A percentile compares a stretch with the other conserved stretches of the same genome.
Evolutionary conservation across 2,888 invertebrate genomes (phyloP).

Genomic region (Nomada ruficornis): DNA sequence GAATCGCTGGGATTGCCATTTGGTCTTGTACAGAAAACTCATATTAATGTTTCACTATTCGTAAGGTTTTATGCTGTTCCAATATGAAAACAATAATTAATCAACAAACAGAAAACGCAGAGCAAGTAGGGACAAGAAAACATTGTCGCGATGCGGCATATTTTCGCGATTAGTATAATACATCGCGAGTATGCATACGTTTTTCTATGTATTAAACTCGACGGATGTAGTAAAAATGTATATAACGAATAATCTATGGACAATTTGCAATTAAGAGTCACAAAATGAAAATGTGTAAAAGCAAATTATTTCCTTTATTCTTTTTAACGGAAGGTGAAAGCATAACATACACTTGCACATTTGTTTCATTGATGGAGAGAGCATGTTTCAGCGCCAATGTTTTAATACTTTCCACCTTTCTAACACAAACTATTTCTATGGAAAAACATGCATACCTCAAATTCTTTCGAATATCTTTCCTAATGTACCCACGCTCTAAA

Average conservation of each 20-base stretch:
- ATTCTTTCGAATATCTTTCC: too few species aligned
- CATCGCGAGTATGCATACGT: not conserved
- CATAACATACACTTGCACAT: too few species aligned
- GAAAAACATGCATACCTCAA: too few species aligned
- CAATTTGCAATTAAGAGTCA: not conserved
- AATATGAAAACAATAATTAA: not conserved
- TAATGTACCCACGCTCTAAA: too few species aligned
- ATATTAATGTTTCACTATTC: slow-evolving; percentile 1
- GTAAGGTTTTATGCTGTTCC: not conserved
- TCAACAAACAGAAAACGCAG: not conserved
- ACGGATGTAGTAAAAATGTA: not conserved
- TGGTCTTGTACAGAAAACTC: not conserved
- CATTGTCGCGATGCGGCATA: slow-evolving; percentile 25
- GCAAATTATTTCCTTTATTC: too few species aligned
- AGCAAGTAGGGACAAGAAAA: not conserved
- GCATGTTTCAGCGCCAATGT: too few species aligned
- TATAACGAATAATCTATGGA: not conserved
- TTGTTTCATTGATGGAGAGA: too few species aligned
- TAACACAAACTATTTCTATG: too few species aligned
- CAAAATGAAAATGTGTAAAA: too few species aligned
- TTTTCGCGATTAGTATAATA: not conserved
- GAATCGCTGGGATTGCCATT: not conserved
- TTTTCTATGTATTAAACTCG: not conserved
- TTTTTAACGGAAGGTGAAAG: too few species aligned
- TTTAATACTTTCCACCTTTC: too few species aligned